phyloP scores from a whole-genome alignment of 92 coral and sea anemone species.

The Micromussa lordhowensis region DNA sequence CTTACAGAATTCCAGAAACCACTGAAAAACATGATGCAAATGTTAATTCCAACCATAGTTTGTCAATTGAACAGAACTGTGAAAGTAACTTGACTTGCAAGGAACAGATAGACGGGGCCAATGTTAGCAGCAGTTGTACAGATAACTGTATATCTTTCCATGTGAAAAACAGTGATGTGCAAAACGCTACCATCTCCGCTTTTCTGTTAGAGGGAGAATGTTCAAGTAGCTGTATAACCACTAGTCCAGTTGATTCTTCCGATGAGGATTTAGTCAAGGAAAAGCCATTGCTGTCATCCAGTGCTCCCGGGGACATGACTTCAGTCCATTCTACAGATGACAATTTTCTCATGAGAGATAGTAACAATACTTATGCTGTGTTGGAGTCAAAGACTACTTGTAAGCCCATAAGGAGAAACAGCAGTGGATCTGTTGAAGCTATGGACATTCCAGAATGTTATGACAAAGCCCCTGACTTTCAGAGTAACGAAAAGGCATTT shows the following conservation, averaged over 20 bases:
- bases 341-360: neutral
- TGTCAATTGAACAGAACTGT: neutral
- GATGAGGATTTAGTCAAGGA: constrained; percentile 13
- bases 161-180: constrained; percentile 7
- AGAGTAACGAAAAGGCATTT: neutral
- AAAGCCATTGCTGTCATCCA: neutral
- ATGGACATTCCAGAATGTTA: neutral
- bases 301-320: neutral
- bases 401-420: neutral
- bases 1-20: neutral
- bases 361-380: neutral
- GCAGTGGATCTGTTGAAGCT: neutral
- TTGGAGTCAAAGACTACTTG: neutral
- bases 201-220: constrained; percentile 36
- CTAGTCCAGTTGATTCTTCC: neutral
- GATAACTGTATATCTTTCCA: constrained; percentile 4
- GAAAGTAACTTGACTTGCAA: neutral
- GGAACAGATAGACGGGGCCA: neutral
- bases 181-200: constrained; percentile 37
- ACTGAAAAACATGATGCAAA: neutral
- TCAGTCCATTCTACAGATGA: neutral
- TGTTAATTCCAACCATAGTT: neutral
- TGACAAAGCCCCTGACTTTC: neutral
- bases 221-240: constrained; percentile 11
- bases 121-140: neutral